phyloP scores from a whole-genome alignment of 2,888 invertebrate genomes.

The Hermaeophaga mercurialis region DNA sequence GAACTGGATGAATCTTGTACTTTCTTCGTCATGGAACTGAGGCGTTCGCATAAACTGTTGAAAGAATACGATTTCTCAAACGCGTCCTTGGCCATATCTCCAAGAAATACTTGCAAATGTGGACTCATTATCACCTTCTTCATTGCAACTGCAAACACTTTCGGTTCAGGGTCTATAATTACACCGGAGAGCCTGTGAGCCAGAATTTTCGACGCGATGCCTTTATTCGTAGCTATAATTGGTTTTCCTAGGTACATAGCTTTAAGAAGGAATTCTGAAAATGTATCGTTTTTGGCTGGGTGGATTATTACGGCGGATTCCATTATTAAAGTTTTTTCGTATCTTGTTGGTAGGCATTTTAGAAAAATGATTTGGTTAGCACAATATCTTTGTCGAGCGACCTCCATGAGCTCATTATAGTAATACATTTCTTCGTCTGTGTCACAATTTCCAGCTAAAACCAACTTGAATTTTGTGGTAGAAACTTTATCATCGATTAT shows the following conservation, averaged over 20 bases:
- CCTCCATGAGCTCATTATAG: slow-evolving; percentile 48
- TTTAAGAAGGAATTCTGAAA: slow-evolving; percentile 49
- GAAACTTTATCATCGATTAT: slow-evolving; percentile 43
- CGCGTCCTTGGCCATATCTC: slow-evolving; percentile 50
- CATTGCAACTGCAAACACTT: slow-evolving; percentile 50
- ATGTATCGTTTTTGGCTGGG: slow-evolving; percentile 49
- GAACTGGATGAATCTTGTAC: slow-evolving; percentile 4
- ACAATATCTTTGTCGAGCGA: slow-evolving; percentile 45
- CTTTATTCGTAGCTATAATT: slow-evolving; percentile 50
- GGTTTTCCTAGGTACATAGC: slow-evolving; percentile 51
- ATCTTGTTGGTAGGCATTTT: slow-evolving; percentile 48
- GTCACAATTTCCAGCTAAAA: slow-evolving; percentile 51
- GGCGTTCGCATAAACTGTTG: slow-evolving; percentile 43
- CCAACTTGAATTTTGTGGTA: slow-evolving; percentile 48
- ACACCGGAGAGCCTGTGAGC: slow-evolving; percentile 51
- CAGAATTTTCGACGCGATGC: slow-evolving; percentile 48
- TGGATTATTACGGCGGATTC: slow-evolving; percentile 50
- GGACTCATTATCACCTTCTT: slow-evolving; percentile 49
- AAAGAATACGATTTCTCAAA: slow-evolving; percentile 49
- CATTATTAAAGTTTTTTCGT: slow-evolving; percentile 51
- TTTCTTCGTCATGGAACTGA: slow-evolving; percentile 26
- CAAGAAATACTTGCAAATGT: slow-evolving; percentile 50
- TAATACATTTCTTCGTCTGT: slow-evolving; percentile 45
- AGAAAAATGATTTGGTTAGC: slow-evolving; percentile 52
- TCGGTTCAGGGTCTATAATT: slow-evolving; percentile 48